Percentiles rank a stretch among this genome's conserved stretches.
These are phyloP conservation scores for Yponomeuta plumbellus DNA, from an alignment of 2,888 invertebrate genomes.

Conservation along the genomic window DNA sequence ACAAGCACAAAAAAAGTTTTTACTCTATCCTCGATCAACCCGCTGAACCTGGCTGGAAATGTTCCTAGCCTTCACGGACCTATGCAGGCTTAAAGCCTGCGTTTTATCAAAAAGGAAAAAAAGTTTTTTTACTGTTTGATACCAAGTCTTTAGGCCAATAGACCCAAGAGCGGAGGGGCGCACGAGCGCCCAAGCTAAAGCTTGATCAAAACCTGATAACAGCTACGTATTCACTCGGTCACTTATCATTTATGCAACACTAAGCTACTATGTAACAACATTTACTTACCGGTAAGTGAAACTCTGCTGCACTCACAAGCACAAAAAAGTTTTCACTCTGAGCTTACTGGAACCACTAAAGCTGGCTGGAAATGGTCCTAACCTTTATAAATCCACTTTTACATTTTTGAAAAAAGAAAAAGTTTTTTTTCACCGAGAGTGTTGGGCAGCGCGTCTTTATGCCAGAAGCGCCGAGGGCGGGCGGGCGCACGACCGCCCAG, in stretches of 20 bases:
- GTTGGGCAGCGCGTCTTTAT: not conserved
- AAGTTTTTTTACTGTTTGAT: not conserved
- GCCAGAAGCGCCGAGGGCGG: not conserved
- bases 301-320: not conserved
- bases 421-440: not conserved
- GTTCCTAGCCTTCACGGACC: not conserved
- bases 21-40: not conserved
- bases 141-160: not conserved
- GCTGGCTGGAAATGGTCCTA: not conserved
- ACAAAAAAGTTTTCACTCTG: not conserved
- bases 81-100: too few relatives aligned
- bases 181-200: not conserved
- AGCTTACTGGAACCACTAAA: not conserved
- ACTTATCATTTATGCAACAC: too few relatives aligned
- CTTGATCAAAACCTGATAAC: too few relatives aligned
- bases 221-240: too few relatives aligned
- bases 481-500: not conserved
- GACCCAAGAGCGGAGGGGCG: not conserved
- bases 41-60: not conserved
- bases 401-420: not conserved
- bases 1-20: not conserved
- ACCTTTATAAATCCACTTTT: not conserved
- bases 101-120: not conserved
- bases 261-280: not conserved
- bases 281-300: not conserved